Evolutionary conservation across 2,888 invertebrate species (phyloP).

Genomic region (Drosophila birchii): DNA sequence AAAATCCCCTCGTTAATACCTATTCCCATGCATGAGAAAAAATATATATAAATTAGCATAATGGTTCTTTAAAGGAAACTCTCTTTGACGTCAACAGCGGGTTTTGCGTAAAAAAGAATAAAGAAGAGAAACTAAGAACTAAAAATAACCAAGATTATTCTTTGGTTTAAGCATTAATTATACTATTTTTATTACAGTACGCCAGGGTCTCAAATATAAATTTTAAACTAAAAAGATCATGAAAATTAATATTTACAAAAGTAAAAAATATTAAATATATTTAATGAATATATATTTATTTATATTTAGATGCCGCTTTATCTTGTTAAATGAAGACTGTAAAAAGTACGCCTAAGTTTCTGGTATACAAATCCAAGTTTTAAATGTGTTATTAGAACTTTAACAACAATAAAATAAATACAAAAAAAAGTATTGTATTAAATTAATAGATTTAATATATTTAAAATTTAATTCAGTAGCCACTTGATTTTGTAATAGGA

Average conservation of each 20-base stretch:
- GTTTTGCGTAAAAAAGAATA: conserved; percentile 1
- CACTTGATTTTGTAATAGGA: too few relatives aligned
- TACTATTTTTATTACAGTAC: background rate
- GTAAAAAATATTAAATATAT: background rate
- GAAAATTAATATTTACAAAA: background rate
- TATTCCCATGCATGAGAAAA: conserved; percentile 6
- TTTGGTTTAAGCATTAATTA: background rate
- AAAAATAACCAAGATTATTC: background rate
- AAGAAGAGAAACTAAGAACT: background rate
- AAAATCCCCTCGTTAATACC: conserved; percentile 22
- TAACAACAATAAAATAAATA: too few relatives aligned
- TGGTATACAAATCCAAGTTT: too few relatives aligned
- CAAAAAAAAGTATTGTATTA: too few relatives aligned
- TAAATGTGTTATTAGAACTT: too few relatives aligned
- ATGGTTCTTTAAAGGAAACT: conserved; percentile 23
- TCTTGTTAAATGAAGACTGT: too few relatives aligned
- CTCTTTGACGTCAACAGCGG: conserved; percentile 24
- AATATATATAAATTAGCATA: conserved; percentile 7
- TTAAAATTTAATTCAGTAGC: too few relatives aligned
- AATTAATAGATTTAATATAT: too few relatives aligned
- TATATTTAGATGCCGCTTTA: too few relatives aligned
- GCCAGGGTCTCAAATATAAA: background rate
- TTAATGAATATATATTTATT: too few relatives aligned
- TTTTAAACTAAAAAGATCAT: background rate
- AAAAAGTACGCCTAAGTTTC: too few relatives aligned